Evolutionary conservation across 2,113 vertebrate genomes (phyloP), one percentile per base, ranked within the genome.

Genomic region (Brachirus orientalis): DNA sequence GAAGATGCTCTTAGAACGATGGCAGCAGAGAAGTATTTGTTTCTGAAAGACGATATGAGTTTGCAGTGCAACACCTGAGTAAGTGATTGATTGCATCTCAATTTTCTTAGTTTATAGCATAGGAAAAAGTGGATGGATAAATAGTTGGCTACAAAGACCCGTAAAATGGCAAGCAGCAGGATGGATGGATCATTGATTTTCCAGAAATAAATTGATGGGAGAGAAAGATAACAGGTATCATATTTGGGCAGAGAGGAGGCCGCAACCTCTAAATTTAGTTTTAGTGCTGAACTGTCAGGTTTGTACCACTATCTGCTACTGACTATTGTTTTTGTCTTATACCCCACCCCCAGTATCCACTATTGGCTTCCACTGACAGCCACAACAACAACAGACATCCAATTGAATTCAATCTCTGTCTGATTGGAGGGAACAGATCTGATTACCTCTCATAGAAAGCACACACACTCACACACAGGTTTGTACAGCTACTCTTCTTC

Each of bases 341-440:
- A 40, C 13, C 7, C 22, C 22, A 62, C 46, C 47, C 20, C 33
- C 17, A 18, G 18, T 28, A 69, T 62, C 74, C 64, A 67, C 66
- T 41, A 43, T 38, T 67, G 83, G 64, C 75, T 57, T 75, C 52
- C 61, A 52, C 57, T 64, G 71, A 77, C 74, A 74, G 78, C 52
- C 64, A 44, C 60, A 81, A 62, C 76, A 76, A 48, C 76, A 76
- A 48, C 77, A 78, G 44, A 81, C 69, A 53, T 64, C 62, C 86
- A 80, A 72, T 80, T 88, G 82, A 85, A 75, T 83, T 88, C 72
- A 81, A 84, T 83, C 86, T 83, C 76, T 74, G 75, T 84, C 85
- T 89, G 85, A 91, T 89, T 89, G 85, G 75, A 84, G 65, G 80
- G 71, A 87, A 80, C 85, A 73, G 69, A 90, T 88, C 83, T 79